Percentiles rank a stretch among this genome's conserved stretches.
These are phyloP conservation scores for Illadopsis cleaveri DNA, from an alignment of 2,113 vertebrate species.

Conservation along the genomic window DNA sequence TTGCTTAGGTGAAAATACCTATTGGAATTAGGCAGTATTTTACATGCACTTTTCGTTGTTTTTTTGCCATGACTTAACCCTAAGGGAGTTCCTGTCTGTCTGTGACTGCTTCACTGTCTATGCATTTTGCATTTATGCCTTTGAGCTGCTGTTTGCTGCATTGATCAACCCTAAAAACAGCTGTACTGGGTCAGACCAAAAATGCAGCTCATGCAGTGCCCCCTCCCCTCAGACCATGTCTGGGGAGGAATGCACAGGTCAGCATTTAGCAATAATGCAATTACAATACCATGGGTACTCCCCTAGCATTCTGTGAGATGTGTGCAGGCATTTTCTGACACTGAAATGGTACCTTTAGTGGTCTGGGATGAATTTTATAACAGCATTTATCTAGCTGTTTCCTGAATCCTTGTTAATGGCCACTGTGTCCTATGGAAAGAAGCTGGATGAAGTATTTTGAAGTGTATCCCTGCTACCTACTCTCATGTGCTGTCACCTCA, in stretches of 20 bases:
- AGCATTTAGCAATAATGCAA: background rate
- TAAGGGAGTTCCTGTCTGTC: background rate
- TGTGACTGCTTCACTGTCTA: background rate
- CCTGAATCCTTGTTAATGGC: background rate
- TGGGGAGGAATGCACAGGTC: background rate
- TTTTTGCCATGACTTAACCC: background rate
- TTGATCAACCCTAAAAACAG: accelerated
- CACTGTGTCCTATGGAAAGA: background rate
- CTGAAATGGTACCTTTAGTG: background rate
- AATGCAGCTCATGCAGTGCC: background rate
- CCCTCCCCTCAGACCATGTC: background rate
- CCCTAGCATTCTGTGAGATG: background rate
- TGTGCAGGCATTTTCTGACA: background rate
- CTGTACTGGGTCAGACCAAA: background rate
- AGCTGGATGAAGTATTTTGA: background rate
- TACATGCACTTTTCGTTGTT: background rate
- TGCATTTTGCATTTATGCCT: background rate
- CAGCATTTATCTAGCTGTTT: background rate
- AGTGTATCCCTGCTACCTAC: background rate
- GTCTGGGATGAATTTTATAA: background rate
- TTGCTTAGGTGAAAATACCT: background rate
- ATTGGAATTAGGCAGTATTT: background rate
- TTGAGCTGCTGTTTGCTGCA: background rate
- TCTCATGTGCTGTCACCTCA: background rate
- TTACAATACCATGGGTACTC: background rate